These are phyloP conservation scores for Cataglyphis hispanica DNA, from an alignment of 1,140 invertebrate species.

Conservation along the genomic window DNA sequence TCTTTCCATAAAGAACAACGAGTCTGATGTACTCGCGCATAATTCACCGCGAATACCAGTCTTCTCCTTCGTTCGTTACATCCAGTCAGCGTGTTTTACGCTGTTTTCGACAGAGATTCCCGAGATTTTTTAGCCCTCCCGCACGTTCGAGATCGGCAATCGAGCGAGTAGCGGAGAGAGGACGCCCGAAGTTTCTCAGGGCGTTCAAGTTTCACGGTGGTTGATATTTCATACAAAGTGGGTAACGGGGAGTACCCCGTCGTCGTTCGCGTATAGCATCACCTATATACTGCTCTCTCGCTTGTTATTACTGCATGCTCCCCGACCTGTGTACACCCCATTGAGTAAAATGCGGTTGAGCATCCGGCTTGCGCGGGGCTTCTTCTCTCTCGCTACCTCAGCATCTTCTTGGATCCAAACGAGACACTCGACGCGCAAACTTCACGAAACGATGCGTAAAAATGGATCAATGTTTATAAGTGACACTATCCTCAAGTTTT, in stretches of 20 bases:
- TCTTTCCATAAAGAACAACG: conserved; percentile 71
- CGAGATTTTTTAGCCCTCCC: conserved; percentile 61
- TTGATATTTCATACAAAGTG: conserved; percentile 87
- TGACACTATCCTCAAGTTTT: neutral
- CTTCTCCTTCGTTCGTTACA: neutral
- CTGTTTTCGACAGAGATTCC: conserved; percentile 68
- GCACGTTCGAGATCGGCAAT: conserved; percentile 55
- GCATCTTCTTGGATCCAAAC: conserved; percentile 7
- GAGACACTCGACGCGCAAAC: conserved; percentile 27
- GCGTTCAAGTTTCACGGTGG: conserved; percentile 85
- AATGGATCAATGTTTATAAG: neutral
- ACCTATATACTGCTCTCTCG: conserved; percentile 81
- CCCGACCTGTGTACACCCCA: conserved; percentile 71
- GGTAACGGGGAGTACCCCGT: conserved; percentile 79
- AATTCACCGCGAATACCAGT: conserved; percentile 60
- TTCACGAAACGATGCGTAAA: conserved; percentile 4
- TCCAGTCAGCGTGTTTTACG: conserved; percentile 44
- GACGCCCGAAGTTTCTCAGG: conserved; percentile 85
- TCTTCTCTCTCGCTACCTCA: conserved; percentile 39
- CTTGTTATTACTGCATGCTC: conserved; percentile 77
- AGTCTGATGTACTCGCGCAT: conserved; percentile 71
- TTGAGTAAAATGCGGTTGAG: conserved; percentile 84
- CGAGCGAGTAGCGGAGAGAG: conserved; percentile 62
- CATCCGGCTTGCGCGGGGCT: conserved; percentile 79
- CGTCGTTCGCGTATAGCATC: conserved; percentile 75